Conservation (phyloP, 2,113 vertebrate species). For the Astur gentilis region DNA sequence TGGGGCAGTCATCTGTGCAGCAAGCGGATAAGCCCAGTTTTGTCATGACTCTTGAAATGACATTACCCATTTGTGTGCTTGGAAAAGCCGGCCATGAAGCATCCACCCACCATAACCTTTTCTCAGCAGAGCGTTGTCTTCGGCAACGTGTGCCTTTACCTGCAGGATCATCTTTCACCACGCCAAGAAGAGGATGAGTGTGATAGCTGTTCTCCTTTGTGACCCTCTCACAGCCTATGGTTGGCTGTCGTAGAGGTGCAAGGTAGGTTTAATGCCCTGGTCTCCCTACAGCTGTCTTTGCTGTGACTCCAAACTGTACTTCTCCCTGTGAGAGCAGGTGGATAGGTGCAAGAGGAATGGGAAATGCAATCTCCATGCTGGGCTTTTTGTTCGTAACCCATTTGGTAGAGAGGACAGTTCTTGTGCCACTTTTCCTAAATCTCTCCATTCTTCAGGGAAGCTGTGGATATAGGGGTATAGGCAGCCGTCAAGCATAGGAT, state of each 20-base stretch:
- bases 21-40: neutral
- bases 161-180: neutral
- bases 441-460: neutral
- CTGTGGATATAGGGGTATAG: neutral
- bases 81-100: neutral
- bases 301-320: neutral
- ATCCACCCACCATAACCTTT: constrained; percentile 22
- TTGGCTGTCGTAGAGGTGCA: neutral
- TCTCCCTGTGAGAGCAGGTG: neutral
- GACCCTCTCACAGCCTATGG: neutral
- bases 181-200: neutral
- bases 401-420: neutral
- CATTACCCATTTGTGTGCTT: neutral
- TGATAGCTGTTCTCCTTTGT: neutral
- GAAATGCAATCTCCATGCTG: neutral
- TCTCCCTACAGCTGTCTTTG: neutral
- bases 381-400: neutral
- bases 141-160: neutral
- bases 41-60: neutral
- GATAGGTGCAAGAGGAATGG: neutral
- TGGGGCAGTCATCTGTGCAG: neutral
- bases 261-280: too few species aligned
- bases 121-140: neutral
- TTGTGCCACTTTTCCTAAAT: neutral
- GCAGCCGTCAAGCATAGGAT: neutral